Evolutionary conservation across 2,797 vertebrate species (phyloP), one percentile per base, ranked within the genome.

Genomic region (Propithecus deckenii): DNA sequence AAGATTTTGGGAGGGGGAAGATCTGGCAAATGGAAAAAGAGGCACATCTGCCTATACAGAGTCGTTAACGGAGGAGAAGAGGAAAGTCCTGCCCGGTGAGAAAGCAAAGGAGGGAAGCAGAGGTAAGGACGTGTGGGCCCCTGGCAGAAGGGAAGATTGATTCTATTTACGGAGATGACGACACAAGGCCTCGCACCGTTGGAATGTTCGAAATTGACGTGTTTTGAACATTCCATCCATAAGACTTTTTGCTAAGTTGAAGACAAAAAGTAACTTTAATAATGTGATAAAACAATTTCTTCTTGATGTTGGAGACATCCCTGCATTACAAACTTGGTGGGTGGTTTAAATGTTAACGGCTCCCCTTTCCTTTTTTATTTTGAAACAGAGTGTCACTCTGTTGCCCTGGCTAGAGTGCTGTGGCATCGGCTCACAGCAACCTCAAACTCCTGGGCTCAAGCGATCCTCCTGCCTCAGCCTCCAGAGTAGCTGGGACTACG

Each of bases 11-110:
- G 25, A 15, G 78, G 17, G n/a, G 48, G 35, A 5, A 28, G 69
- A 43, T 57, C 81, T 94, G 88, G 89, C 89, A 95, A 96, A 96
- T 57, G 87, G 94, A 81, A 92, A 67, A 93, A 95, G 84, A 92
- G 38, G 81, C 89, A 94, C 78, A 94, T 96, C 89, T 97, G 85
- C 80, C 91, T 71, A n/a, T 23, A 59, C 18, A 13, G 38, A 71
- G 80, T n/a, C 43, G 81, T 48, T 88, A 76, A 59, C 55, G 17
- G 79, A 78, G 86, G 61, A 63, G 55, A 41, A 84, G 94, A 80
- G 85, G 95, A 93, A 84, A 92, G 83, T 59, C 59, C 35, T 86
- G 46, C 50, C 67, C 3, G 46, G 91, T 92, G 85, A 80, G n/a
- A 92, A 80, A 67, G 92, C 93, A 63, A 59, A 76, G 71, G 52